Evolutionary conservation across 2,797 vertebrate species (phyloP).

Genomic region (Pseudopleuronectes americanus): DNA sequence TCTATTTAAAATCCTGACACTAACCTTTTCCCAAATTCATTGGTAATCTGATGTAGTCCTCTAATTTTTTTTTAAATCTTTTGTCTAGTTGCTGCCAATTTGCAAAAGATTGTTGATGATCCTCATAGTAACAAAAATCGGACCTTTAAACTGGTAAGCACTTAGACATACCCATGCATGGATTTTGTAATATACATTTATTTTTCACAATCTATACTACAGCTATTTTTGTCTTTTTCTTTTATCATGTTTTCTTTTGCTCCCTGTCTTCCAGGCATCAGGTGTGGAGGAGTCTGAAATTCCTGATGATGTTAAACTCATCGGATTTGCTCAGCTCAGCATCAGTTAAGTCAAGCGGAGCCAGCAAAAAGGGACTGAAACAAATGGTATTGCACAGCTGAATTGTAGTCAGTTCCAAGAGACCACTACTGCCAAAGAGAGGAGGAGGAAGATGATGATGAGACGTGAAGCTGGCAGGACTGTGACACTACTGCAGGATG

Average conservation of each 20-base stretch:
- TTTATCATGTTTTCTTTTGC: background rate
- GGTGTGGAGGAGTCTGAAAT: slow-evolving; percentile 94
- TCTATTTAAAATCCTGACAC: background rate
- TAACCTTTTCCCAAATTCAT: background rate
- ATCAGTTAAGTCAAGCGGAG: slow-evolving; percentile 88
- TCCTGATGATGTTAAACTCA: slow-evolving; percentile 93
- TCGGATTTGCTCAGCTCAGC: slow-evolving; percentile 98
- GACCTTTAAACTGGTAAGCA: slow-evolving; percentile 96
- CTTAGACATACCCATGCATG: background rate
- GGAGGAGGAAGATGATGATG: slow-evolving; percentile 56
- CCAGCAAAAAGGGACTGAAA: slow-evolving; percentile 67
- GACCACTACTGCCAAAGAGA: slow-evolving; percentile 94
- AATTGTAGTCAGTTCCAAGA: slow-evolving; percentile 80
- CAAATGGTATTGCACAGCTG: slow-evolving; percentile 76
- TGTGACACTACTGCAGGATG: slow-evolving; percentile 82
- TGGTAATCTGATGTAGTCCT: background rate
- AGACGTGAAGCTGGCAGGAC: slow-evolving; percentile 67
- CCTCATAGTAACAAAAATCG: slow-evolving; percentile 92
- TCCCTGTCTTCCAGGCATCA: slow-evolving; percentile 86
- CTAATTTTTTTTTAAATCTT: slow-evolving; percentile 31
- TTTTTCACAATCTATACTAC: background rate
- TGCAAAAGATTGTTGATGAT: slow-evolving; percentile 98
- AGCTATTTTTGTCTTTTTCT: background rate
- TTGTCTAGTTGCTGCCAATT: slow-evolving; percentile 93
- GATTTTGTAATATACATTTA: too few relatives aligned